phyloP scores from a whole-genome alignment of 1,140 invertebrate species.

The Drosophila lowei region DNA sequence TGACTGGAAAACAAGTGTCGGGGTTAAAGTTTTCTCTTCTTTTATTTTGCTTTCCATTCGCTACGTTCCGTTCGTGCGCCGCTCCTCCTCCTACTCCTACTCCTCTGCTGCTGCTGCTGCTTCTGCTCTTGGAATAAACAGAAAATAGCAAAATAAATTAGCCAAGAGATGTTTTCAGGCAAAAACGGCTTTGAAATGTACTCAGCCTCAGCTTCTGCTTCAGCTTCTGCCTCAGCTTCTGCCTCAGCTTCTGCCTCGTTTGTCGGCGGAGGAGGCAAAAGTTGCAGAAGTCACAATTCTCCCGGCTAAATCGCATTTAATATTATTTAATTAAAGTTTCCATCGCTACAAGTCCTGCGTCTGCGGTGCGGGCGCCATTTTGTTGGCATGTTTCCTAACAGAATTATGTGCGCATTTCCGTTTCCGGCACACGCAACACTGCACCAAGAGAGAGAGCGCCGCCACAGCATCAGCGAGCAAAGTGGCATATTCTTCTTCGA shows the following conservation, averaged over 20 bases:
- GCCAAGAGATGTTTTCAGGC: constrained; percentile 64
- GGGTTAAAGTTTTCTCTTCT: constrained; percentile 49
- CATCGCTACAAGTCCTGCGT: constrained; percentile 8
- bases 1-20: constrained; percentile 79
- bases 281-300: background rate
- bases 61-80: background rate
- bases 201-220: constrained; percentile 43
- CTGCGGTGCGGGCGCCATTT: constrained; percentile 37
- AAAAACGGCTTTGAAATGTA: constrained; percentile 63
- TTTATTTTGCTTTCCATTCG: constrained; percentile 46
- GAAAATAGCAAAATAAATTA: constrained; percentile 71
- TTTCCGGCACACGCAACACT: constrained; percentile 63
- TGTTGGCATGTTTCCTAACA: constrained; percentile 50
- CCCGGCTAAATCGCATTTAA: constrained; percentile 57
- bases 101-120: constrained; percentile 21
- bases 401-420: constrained; percentile 74
- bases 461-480: constrained; percentile 5
- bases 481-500: constrained; percentile 26
- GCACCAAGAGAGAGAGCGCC: constrained; percentile 14
- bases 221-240: constrained; percentile 2
- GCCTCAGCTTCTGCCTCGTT: constrained; percentile 4
- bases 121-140: constrained; percentile 30
- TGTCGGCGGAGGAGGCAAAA: background rate
- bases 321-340: constrained; percentile 72
- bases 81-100: constrained; percentile 3